Evolutionary conservation across 1,140 invertebrate species (phyloP), one percentile per base, ranked within the genome.

Genomic region (Cecropterus lyciades): DNA sequence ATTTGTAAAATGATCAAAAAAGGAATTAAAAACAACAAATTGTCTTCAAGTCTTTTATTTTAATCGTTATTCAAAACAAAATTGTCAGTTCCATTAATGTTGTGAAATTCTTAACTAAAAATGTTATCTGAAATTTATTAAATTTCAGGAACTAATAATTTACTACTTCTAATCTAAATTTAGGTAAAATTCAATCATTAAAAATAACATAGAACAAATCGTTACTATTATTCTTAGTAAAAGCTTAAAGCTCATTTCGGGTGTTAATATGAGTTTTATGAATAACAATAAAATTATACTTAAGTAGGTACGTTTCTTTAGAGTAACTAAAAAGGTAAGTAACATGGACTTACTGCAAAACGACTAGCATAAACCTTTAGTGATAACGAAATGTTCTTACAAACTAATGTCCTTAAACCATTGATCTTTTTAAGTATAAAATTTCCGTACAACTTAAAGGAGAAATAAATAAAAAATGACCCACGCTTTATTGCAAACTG

Each of bases 21-120:
- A 55, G 43, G 10, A 70, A 67, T 57, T 67, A 70, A 70, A 67
- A 10, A 66, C 27, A 37, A 27, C 8, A 55, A 63, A 51, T 24
- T 20, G 52, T 52, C 37, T 45, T 67, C 52, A 70, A n/a, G 45
- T 40, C 9, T 70, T 70, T 70, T 70, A 70, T 70, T 70, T 70
- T 11, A n/a, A 51, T 51, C 11, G 10, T 30, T 30, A 33, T 52
- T 33, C 13, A 51, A 27, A 52, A 33, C 11, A 11, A 11, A 24
- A 27, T 1, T 4, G 24, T 24, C 13, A 20, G 14, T 20, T 51
- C 5, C 14, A 14, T 27, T 49, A 24, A 49, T n/a, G 6, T 5
- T n/a, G 10, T 27, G 13, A 30, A 52, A 14, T 52, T 14, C 24
- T 52, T 33, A 10, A n/a, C n/a, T 8, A 33, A 10, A 8, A 6